These are phyloP conservation scores for Tinamus guttatus DNA, from an alignment of 2,113 vertebrate genomes.

Conservation along the genomic window DNA sequence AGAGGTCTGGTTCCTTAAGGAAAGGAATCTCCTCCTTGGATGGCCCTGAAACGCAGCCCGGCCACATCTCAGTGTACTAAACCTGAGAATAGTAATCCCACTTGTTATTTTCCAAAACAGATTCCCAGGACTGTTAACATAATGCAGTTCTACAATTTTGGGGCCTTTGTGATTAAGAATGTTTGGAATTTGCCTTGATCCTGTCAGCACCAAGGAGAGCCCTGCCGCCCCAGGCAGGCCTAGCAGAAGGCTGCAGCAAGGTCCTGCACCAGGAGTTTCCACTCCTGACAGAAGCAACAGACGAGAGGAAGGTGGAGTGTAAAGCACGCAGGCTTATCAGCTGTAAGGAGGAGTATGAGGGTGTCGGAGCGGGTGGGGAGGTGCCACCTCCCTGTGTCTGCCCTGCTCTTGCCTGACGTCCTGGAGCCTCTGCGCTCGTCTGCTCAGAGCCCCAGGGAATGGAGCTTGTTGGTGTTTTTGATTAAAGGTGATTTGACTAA, in stretches of 20 bases:
- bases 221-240: not conserved
- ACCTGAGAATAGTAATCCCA: not conserved
- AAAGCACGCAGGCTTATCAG: not conserved
- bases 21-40: not conserved
- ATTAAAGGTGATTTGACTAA: not conserved
- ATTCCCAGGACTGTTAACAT: not conserved
- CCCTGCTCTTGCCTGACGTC: slow-evolving; percentile 38
- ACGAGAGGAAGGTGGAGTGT: not conserved
- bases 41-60: not conserved
- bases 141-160: not conserved
- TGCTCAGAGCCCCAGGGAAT: not conserved
- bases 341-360: not conserved
- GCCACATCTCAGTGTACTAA: not conserved
- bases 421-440: slow-evolving; percentile 13
- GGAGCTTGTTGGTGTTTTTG: slow-evolving; percentile 43
- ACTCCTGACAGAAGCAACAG: not conserved
- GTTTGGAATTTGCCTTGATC: not conserved
- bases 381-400: not conserved
- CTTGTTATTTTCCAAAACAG: not conserved
- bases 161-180: not conserved
- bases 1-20: not conserved
- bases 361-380: slow-evolving; percentile 7
- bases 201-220: not conserved
- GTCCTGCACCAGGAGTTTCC: not conserved
- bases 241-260: not conserved